A percentile compares a stretch with the other conserved stretches of the same genome.
Evolutionary conservation across 2,888 invertebrate species (phyloP).

Genomic region (Gisinianus flammeolus): DNA sequence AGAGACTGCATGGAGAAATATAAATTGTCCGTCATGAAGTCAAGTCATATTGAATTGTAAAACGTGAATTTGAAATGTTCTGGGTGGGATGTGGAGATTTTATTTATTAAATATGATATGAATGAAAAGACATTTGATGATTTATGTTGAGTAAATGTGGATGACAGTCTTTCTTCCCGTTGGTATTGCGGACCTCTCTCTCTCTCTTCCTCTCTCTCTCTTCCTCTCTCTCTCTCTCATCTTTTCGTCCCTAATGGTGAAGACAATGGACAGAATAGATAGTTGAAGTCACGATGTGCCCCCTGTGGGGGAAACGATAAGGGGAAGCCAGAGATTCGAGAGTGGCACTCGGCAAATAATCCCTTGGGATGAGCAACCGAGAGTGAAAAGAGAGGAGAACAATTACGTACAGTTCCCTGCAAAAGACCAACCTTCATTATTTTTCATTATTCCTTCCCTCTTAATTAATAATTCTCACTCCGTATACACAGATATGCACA

Average conservation of each 20-base stretch:
- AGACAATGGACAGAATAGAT: conserved; percentile 38
- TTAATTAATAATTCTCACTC: conserved; percentile 56
- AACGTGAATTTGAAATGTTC: conserved; percentile 35
- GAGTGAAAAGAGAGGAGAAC: conserved; percentile 27
- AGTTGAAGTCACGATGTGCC: conserved; percentile 54
- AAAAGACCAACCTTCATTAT: conserved; percentile 56
- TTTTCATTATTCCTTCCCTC: conserved; percentile 57
- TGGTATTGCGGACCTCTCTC: conserved; percentile 16
- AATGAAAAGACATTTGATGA: neutral
- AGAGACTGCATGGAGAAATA: too few species aligned
- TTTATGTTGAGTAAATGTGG: conserved; percentile 41
- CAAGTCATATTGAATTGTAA: conserved; percentile 33
- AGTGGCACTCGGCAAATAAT: conserved; percentile 54
- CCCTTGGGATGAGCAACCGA: conserved; percentile 53
- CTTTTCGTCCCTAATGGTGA: conserved; percentile 32
- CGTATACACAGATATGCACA: too few species aligned
- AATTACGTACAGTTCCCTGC: conserved; percentile 35
- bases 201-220: neutral
- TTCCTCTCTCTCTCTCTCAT: conserved; percentile 5
- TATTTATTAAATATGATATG: conserved; percentile 35
- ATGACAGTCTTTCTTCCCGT: conserved; percentile 43
- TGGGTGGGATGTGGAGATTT: conserved; percentile 34
- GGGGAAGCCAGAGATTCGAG: conserved; percentile 31
- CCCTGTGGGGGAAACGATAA: conserved; percentile 47
- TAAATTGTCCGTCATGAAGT: too few species aligned